phyloP scores from a whole-genome alignment of 2,797 vertebrate genomes.

The Capromys pilorides region DNA sequence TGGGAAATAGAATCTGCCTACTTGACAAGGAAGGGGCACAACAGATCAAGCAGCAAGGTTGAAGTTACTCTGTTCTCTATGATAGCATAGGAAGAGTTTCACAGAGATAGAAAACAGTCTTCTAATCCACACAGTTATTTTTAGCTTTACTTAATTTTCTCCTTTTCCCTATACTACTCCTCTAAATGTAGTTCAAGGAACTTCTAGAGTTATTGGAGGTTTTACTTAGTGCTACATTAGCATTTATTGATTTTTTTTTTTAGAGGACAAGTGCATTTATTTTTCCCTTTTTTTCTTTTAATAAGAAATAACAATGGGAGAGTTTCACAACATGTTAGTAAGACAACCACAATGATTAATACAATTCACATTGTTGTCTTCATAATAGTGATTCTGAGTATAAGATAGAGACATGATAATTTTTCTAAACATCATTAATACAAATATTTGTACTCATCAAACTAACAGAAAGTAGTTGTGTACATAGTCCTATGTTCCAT shows the following conservation, averaged over 20 bases:
- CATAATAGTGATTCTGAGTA: too few relatives aligned
- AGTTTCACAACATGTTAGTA: too few relatives aligned
- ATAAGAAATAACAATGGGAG: too few relatives aligned
- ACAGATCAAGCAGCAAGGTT: not conserved
- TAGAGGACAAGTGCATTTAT: too few relatives aligned
- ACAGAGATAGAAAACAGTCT: not conserved
- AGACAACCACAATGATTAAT: too few relatives aligned
- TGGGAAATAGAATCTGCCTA: not conserved
- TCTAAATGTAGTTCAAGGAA: constrained; percentile 6
- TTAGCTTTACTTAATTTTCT: constrained; percentile 34
- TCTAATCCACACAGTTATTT: not conserved
- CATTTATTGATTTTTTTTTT: not conserved
- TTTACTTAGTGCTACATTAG: constrained; percentile 1
- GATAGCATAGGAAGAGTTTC: not conserved
- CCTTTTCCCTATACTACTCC: not conserved
- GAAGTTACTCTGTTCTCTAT: constrained; percentile 7
- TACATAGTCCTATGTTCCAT: too few relatives aligned
- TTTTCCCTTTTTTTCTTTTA: too few relatives aligned
- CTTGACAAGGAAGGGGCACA: constrained; percentile 10
- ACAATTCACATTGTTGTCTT: too few relatives aligned
- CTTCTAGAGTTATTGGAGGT: not conserved
- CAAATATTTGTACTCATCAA: too few relatives aligned
- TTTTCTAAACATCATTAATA: too few relatives aligned
- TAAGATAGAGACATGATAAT: too few relatives aligned
- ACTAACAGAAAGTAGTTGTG: too few relatives aligned